Evolutionary conservation across 2,888 invertebrate genomes (phyloP).

Genomic region (Metallyticus violacea): DNA sequence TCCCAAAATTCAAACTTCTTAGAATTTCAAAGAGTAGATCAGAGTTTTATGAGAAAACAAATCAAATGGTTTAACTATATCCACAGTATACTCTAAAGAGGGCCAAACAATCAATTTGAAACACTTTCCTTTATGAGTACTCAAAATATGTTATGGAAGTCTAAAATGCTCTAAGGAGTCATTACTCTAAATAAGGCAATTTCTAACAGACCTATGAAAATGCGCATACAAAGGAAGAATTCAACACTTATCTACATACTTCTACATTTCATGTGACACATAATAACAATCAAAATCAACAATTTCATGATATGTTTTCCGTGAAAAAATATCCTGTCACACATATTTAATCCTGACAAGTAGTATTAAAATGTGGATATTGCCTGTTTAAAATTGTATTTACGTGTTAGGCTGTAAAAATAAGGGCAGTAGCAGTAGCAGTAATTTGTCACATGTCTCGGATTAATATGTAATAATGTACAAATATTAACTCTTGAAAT

Average conservation of each 20-base stretch:
- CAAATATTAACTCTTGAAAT: no score
- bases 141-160: neutral
- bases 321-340: no score
- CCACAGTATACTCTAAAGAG: neutral
- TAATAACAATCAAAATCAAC: neutral
- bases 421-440: no score
- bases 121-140: neutral
- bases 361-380: neutral
- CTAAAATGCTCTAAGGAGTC: neutral
- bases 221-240: neutral
- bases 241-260: neutral
- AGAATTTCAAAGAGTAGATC: no score
- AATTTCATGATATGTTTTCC: neutral
- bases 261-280: neutral
- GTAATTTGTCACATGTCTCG: no score
- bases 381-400: neutral
- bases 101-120: neutral
- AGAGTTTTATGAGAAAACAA: no score
- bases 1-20: no score
- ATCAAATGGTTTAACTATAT: no score
- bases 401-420: no score
- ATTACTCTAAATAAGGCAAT: neutral
- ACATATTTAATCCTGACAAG: neutral
- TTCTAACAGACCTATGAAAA: neutral
- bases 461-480: no score